Conservation (phyloP, 2,888 invertebrate species). For the Gibbula magus region DNA sequence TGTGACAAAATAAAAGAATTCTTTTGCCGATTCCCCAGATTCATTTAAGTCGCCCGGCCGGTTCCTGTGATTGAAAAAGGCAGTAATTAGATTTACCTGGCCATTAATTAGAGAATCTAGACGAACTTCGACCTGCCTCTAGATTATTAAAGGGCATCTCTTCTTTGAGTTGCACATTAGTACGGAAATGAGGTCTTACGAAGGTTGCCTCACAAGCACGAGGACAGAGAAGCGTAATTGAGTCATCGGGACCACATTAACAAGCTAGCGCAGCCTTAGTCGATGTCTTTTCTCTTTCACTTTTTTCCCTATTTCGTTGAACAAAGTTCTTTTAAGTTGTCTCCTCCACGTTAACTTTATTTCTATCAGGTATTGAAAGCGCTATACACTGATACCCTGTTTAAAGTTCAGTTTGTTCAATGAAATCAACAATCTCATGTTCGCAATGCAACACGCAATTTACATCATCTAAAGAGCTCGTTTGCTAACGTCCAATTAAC, state of each 20-base stretch:
- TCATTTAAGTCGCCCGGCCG: conserved; percentile 17
- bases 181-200: conserved; percentile 25
- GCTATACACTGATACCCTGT: not conserved
- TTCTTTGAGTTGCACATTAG: conserved; percentile 29
- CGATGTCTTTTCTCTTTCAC: conserved; percentile 11
- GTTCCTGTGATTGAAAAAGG: conserved; percentile 21
- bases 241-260: conserved; percentile 15
- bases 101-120: conserved; percentile 23
- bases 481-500: no score
- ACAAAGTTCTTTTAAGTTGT: conserved; percentile 16
- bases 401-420: not conserved
- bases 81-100: conserved; percentile 27
- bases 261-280: conserved; percentile 7
- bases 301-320: conserved; percentile 11
- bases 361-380: conserved; percentile 11
- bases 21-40: conserved; percentile 9
- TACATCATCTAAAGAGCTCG: no score
- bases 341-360: conserved; percentile 3
- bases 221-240: conserved; percentile 1
- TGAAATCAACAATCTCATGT: conserved; percentile 11
- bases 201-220: conserved; percentile 14
- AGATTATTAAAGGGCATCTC: conserved; percentile 26
- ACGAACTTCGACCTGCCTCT: conserved; percentile 24
- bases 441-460: not conserved
- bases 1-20: conserved; percentile 12